Conservation (phyloP, 2,113 vertebrate genomes). For the Rissa tridactyla region DNA sequence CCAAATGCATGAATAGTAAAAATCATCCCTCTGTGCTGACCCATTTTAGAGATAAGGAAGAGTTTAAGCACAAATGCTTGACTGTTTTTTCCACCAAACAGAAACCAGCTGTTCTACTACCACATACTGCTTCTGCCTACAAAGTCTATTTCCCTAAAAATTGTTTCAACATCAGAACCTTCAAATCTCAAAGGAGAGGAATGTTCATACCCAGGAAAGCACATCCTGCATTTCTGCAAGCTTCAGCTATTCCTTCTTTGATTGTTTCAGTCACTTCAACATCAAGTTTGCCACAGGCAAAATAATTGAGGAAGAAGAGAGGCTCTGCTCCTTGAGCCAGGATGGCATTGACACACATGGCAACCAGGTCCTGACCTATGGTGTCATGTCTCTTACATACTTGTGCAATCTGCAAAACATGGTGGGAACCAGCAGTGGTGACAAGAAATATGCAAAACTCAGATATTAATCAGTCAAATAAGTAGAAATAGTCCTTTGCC, state of each 20-base stretch:
- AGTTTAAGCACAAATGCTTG: neutral
- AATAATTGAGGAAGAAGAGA: conserved; percentile 87
- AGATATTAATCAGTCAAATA: neutral
- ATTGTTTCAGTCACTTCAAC: conserved; percentile 71
- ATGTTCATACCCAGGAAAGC: conserved; percentile 77
- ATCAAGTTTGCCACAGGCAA: conserved; percentile 80
- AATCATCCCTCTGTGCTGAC: neutral
- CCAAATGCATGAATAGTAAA: neutral
- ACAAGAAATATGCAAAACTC: neutral
- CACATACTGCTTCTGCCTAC: neutral
- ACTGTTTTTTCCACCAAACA: neutral
- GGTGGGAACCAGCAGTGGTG: neutral
- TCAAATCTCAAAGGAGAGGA: neutral
- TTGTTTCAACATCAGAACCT: neutral
- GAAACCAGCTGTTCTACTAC: neutral
- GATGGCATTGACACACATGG: conserved; percentile 86
- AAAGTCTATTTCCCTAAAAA: neutral
- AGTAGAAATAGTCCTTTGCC: neutral
- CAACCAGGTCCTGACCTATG: conserved; percentile 87
- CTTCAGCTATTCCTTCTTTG: conserved; percentile 78
- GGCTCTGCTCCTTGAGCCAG: conserved; percentile 88
- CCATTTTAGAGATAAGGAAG: neutral
- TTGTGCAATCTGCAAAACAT: conserved; percentile 80
- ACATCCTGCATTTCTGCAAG: conserved; percentile 82
- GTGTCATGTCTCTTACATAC: conserved; percentile 70